phyloP scores from a whole-genome alignment of 2,888 invertebrate species.

The Petrolisthes cinctipes region DNA sequence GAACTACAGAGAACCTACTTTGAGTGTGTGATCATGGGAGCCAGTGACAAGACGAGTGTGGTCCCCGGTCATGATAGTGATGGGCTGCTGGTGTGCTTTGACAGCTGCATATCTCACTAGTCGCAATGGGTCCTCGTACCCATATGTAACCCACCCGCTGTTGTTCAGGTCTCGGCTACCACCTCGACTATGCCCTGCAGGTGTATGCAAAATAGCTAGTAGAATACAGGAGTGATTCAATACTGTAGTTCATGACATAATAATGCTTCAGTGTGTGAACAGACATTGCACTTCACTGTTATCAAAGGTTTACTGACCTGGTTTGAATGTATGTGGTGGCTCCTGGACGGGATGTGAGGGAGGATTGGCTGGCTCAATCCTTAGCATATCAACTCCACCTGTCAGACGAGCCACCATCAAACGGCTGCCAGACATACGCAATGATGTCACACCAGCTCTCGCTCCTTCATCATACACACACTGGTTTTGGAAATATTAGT shows the following conservation, averaged over 20 bases:
- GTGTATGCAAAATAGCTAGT: background rate
- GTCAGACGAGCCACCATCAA: slow-evolving; percentile 85
- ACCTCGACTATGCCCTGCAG: slow-evolving; percentile 51
- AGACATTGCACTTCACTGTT: too few species aligned
- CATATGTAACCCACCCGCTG: slow-evolving; percentile 64
- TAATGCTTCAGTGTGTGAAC: too few species aligned
- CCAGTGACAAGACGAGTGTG: slow-evolving; percentile 90
- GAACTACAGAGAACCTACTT: slow-evolving; percentile 73
- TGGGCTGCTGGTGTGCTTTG: slow-evolving; percentile 92
- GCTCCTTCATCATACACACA: slow-evolving; percentile 82
- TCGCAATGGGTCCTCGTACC: slow-evolving; percentile 52
- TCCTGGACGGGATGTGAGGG: slow-evolving; percentile 11
- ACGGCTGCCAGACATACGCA: slow-evolving; percentile 73
- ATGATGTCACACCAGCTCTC: slow-evolving; percentile 74
- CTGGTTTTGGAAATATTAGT: slow-evolving; percentile 70
- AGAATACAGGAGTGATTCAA: background rate
- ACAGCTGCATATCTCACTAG: slow-evolving; percentile 67
- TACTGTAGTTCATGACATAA: too few species aligned
- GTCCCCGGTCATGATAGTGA: slow-evolving; percentile 88
- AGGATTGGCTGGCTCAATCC: slow-evolving; percentile 74
- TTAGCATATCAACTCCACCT: slow-evolving; percentile 87
- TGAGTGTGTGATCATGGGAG: slow-evolving; percentile 92
- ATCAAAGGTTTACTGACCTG: background rate
- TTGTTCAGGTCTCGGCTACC: slow-evolving; percentile 31
- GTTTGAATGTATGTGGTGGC: slow-evolving; percentile 7